Percentiles rank a stretch among this genome's conserved stretches.
These are phyloP conservation scores for Cercopithecus hamlyni DNA, from an alignment of 2,797 vertebrate genomes.

Conservation along the genomic window DNA sequence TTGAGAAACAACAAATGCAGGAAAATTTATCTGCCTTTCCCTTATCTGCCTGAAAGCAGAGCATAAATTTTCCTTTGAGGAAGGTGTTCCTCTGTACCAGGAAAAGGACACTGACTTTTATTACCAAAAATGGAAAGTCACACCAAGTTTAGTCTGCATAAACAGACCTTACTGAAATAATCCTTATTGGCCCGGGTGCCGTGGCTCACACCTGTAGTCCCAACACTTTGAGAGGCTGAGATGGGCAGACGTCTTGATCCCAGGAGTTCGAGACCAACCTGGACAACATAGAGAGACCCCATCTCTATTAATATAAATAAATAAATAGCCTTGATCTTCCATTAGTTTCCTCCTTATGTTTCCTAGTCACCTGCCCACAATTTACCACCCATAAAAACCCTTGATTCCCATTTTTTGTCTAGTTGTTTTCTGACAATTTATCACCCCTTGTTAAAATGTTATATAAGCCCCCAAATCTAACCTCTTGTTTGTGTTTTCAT, in stretches of 20 bases:
- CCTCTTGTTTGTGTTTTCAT: neutral
- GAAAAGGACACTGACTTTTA: neutral
- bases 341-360: neutral
- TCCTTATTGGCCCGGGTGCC: too few species aligned
- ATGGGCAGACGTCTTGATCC: too few species aligned
- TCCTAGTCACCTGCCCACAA: neutral
- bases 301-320: too few species aligned
- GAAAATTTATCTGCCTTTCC: neutral
- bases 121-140: neutral
- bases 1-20: neutral
- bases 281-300: too few species aligned
- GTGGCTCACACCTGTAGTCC: too few species aligned
- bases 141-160: neutral
- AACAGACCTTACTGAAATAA: neutral
- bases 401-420: neutral
- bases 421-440: neutral
- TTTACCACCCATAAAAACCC: neutral
- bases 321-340: neutral
- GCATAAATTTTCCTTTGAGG: neutral
- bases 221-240: too few species aligned
- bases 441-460: neutral
- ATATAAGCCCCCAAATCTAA: neutral
- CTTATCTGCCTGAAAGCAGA: neutral
- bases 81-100: neutral
- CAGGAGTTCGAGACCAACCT: too few species aligned